Evolutionary conservation across 2,888 invertebrate genomes (phyloP).

Genomic region (Tenthredo distinguenda): DNA sequence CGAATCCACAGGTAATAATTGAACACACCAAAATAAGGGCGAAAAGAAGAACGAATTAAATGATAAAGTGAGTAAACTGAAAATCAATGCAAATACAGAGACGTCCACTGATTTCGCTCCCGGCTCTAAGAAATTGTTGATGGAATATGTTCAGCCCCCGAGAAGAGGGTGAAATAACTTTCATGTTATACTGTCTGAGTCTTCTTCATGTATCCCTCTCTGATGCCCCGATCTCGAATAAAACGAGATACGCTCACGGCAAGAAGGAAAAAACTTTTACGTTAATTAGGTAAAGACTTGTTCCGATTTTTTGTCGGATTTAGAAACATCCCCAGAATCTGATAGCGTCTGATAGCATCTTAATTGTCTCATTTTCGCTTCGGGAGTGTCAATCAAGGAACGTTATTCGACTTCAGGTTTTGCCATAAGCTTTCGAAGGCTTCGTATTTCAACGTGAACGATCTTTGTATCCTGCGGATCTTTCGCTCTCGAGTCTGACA

Average conservation of each 20-base stretch:
- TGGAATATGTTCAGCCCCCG: not conserved
- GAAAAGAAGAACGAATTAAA: not conserved
- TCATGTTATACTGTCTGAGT: not conserved
- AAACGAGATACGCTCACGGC: not conserved
- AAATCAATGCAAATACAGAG: not conserved
- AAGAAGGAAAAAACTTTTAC: not conserved
- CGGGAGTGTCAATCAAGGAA: not conserved
- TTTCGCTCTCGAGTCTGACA: not conserved
- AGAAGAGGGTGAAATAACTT: not conserved
- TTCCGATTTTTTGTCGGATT: not conserved
- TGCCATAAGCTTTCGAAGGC: not conserved
- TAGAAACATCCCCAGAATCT: not conserved
- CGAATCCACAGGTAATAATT: conserved; percentile 78
- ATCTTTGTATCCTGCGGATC: not conserved
- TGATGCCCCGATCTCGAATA: not conserved
- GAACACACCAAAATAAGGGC: not conserved
- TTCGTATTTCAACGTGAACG: not conserved
- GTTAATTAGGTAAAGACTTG: not conserved
- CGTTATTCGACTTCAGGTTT: not conserved
- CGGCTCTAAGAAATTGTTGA: not conserved
- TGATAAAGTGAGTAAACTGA: not conserved
- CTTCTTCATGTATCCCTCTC: not conserved
- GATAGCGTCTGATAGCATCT: not conserved
- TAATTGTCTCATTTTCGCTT: not conserved
- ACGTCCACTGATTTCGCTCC: not conserved